Evolutionary conservation across 2,113 vertebrate genomes (phyloP).

Genomic region (Thamnaconus septentrionalis): DNA sequence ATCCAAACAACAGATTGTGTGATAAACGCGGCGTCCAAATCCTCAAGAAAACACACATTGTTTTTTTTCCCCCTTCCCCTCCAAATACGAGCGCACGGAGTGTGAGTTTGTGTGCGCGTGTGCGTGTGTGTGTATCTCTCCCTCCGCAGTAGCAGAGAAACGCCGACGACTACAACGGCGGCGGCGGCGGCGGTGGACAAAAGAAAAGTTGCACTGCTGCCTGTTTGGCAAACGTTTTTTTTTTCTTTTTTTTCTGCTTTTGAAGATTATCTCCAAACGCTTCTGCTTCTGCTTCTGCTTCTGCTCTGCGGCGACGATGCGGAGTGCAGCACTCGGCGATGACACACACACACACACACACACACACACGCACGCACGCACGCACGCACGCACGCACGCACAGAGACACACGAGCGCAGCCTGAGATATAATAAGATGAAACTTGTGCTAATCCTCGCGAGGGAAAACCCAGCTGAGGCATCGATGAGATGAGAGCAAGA

Average conservation of each 20-base stretch:
- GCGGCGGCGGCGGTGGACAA: slow-evolving; percentile 11
- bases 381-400: slow-evolving; percentile 33
- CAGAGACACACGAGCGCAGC: not conserved
- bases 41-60: slow-evolving; percentile 17
- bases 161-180: slow-evolving; percentile 32
- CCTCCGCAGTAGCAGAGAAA: slow-evolving; percentile 33
- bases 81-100: no score
- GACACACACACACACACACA: slow-evolving; percentile 38
- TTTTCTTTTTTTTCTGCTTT: slow-evolving; percentile 28
- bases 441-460: slow-evolving; percentile 34
- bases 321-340: slow-evolving; percentile 1
- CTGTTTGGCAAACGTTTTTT: slow-evolving; percentile 36
- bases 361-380: no score
- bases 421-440: slow-evolving; percentile 17
- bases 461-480: not conserved
- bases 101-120: not conserved
- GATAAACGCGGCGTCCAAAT: slow-evolving; percentile 36
- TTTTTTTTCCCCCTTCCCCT: not conserved
- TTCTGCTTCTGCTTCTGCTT: slow-evolving; percentile 20
- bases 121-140: not conserved
- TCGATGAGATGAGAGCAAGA: not conserved
- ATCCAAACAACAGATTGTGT: slow-evolving; percentile 59
- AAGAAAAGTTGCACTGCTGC: not conserved
- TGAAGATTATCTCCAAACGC: slow-evolving; percentile 40
- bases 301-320: slow-evolving; percentile 27